Percentiles rank a stretch among this genome's conserved stretches.
phyloP scores from a whole-genome alignment of 2,113 vertebrate genomes.

The Trachemys scripta region DNA sequence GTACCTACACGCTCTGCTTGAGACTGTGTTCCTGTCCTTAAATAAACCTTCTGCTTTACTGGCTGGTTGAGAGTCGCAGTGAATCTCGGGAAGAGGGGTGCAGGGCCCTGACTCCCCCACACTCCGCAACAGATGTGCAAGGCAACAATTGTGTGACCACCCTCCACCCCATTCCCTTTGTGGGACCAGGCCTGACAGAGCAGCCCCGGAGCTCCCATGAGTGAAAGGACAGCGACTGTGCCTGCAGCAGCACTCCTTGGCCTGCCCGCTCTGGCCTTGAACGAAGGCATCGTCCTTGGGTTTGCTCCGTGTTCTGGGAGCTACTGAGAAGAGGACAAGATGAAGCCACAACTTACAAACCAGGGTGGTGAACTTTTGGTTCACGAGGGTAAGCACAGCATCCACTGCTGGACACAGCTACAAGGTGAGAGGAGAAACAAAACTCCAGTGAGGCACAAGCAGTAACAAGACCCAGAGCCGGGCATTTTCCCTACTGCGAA shows the following conservation, averaged over 20 bases:
- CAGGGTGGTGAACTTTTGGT: conserved; percentile 37
- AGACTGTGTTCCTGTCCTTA: too few relatives aligned
- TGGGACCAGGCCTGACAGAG: not conserved
- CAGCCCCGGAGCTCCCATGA: not conserved
- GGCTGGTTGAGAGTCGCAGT: too few relatives aligned
- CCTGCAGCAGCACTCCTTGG: not conserved
- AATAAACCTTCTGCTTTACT: too few relatives aligned
- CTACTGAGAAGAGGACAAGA: not conserved
- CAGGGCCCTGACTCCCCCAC: too few relatives aligned
- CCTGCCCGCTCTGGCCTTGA: not conserved
- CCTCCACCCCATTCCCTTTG: not conserved
- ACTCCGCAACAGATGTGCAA: too few relatives aligned
- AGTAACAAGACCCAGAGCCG: not conserved
- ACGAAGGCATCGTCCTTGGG: rapidly evolving
- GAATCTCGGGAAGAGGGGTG: too few relatives aligned
- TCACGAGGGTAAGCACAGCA: conserved; percentile 34
- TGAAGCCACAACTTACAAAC: not conserved
- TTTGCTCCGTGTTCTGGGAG: not conserved
- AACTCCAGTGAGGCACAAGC: not conserved
- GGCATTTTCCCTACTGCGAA: not conserved
- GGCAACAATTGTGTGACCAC: not conserved
- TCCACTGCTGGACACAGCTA: conserved; percentile 76
- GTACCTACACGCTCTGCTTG: too few relatives aligned
- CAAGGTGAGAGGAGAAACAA: not conserved
- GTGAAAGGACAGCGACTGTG: not conserved